Evolutionary conservation across 2,888 invertebrate species (phyloP).

Genomic region (Beris morrisii): DNA sequence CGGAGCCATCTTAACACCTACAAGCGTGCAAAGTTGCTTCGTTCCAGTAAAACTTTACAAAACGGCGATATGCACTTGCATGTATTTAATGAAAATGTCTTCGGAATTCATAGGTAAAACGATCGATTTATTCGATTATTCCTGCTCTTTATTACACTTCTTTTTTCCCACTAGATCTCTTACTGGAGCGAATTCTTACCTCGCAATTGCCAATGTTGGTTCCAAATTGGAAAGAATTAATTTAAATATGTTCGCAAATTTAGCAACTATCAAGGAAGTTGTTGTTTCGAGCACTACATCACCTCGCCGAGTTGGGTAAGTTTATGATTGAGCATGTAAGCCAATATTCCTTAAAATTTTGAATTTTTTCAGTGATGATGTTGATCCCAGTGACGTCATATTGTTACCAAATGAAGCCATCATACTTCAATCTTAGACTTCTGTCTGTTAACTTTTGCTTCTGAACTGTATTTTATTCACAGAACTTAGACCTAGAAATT

Average conservation of each 20-base stretch:
- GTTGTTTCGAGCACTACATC: constrained; percentile 6
- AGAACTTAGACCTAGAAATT: too few species aligned
- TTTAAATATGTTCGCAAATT: not conserved
- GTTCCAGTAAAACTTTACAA: constrained; percentile 57
- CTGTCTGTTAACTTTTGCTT: too few species aligned
- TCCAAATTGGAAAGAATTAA: not conserved
- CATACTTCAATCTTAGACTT: not conserved
- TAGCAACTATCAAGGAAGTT: not conserved
- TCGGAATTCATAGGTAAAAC: constrained; percentile 53
- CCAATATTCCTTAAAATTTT: not conserved
- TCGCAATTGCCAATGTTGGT: constrained; percentile 9
- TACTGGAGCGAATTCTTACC: not conserved
- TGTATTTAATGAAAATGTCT: constrained; percentile 58
- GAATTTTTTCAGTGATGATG: constrained; percentile 5
- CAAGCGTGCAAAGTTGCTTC: constrained; percentile 57
- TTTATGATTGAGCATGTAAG: not conserved
- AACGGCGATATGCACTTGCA: constrained; percentile 60
- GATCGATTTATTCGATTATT: not conserved
- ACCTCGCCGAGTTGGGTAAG: not conserved
- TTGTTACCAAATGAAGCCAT: constrained; percentile 5
- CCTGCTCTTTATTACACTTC: not conserved
- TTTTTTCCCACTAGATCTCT: not conserved
- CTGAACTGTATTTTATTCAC: too few species aligned
- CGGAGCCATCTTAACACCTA: constrained; percentile 62
- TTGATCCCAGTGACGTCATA: not conserved